Evolutionary conservation across 2,888 invertebrate species (phyloP).

Genomic region (Eupithecia inturbata): DNA sequence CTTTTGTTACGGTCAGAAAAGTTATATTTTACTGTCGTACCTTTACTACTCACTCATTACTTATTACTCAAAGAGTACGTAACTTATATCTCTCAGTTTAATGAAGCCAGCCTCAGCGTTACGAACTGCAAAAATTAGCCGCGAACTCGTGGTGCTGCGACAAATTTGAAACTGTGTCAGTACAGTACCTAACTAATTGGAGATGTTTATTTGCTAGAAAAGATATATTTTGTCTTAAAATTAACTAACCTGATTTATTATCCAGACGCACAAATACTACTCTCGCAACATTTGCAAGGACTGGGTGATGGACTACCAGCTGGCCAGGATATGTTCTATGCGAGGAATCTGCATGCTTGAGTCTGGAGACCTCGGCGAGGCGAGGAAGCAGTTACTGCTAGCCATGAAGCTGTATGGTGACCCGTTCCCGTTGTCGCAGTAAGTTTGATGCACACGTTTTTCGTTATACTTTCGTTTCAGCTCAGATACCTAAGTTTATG

Average conservation of each 20-base stretch:
- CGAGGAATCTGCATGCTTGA: conserved; percentile 65
- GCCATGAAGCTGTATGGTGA: conserved; percentile 64
- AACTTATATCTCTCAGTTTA: too few species aligned
- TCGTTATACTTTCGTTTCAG: neutral
- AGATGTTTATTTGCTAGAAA: too few species aligned
- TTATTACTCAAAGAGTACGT: too few species aligned
- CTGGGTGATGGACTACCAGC: conserved; percentile 64
- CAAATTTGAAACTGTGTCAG: too few species aligned
- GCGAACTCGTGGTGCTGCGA: too few species aligned
- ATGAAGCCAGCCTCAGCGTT: too few species aligned
- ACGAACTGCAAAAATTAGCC: too few species aligned
- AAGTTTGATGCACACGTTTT: conserved; percentile 23
- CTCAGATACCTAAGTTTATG: too few species aligned
- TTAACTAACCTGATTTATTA: conserved; percentile 2
- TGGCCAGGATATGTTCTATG: conserved; percentile 60
- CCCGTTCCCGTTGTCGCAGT: conserved; percentile 63
- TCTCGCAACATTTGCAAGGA: conserved; percentile 44
- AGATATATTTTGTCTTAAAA: too few species aligned
- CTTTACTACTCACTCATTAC: too few species aligned
- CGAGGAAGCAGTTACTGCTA: conserved; percentile 56
- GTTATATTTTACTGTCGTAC: neutral
- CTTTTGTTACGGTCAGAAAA: conserved; percentile 64
- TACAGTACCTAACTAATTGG: too few species aligned
- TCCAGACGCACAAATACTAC: conserved; percentile 49
- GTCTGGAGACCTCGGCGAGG: conserved; percentile 61